Evolutionary conservation across 2,888 invertebrate species (phyloP).

Genomic region (Trypoxylon attenuatum): DNA sequence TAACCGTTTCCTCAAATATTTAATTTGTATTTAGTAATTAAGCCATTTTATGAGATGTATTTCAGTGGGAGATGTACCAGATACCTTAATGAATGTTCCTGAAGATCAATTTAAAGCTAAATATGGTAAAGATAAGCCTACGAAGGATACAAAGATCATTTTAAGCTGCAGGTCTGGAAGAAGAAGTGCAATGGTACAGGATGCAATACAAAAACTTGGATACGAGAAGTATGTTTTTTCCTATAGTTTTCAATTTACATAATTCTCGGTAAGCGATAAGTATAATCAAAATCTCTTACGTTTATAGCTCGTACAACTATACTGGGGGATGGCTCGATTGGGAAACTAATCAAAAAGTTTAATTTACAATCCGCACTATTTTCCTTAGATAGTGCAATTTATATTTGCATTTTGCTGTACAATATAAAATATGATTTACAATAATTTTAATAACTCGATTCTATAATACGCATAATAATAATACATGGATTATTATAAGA

Average conservation of each 20-base stretch:
- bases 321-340: constrained; percentile 79
- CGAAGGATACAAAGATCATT: constrained; percentile 78
- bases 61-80: constrained; percentile 77
- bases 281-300: neutral
- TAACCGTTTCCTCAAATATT: neutral
- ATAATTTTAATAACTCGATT: neutral
- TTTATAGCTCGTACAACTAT: constrained; percentile 78
- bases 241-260: constrained; percentile 44
- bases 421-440: neutral
- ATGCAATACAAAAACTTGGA: constrained; percentile 77
- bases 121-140: constrained; percentile 79
- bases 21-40: neutral
- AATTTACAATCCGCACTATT: neutral
- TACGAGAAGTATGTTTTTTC: constrained; percentile 77
- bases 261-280: neutral
- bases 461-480: neutral
- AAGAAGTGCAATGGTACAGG: constrained; percentile 80
- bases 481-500: neutral
- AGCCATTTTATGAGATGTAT: constrained; percentile 42
- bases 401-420: neutral
- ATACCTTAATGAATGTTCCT: constrained; percentile 74
- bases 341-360: constrained; percentile 70
- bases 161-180: constrained; percentile 83
- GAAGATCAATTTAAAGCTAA: constrained; percentile 77
- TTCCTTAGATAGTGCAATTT: neutral